Evolutionary conservation across 1,140 invertebrate species (phyloP), one percentile per base, ranked within the genome.

Genomic region (Oedothorax gibbosus): DNA sequence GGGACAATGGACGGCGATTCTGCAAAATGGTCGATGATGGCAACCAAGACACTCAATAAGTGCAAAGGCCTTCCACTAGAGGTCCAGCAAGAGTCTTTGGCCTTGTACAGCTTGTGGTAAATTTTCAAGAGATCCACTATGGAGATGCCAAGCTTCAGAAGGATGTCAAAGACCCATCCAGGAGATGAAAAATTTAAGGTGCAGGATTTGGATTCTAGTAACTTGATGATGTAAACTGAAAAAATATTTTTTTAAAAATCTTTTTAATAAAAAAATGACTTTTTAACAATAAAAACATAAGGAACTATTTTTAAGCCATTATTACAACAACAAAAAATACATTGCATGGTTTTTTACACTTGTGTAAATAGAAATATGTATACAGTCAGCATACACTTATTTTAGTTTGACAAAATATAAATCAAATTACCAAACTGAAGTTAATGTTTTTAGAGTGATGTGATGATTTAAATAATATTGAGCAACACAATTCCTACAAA

Each of bases 41-140:
- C 76, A 60, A 85, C 82, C 12, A 91, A 78, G 50, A 90, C 90
- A 64, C 86, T 65, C 15, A 91, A 80, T 51, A 91, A 85, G 84
- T 91, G 90, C 9, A 89, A 80, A 68, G 90, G 89, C 77, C 88
- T 89, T 53, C 87, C 75, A n/a, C 71, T 56, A 49, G 87, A 87
- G 50, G 88, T 88, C 89, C 89, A 90, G 64, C 86, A 88, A 49
- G 88, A 88, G 79, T 90, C 90, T 88, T 89, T 89, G 49, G 90
- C 89, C 80, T 90, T 90, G 86, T 90, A 91, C 18, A 91, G 86
- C 82, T 89, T 89, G 85, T 92, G 91, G 87, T 92, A 92, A 21
- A 91, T 89, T 72, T 92, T 90, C 51, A 91, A 88, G 9, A 92
- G 88, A 64, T 89, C 89, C 14, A 88, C 86, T 20, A 91, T 84